A percentile compares a stretch with the other conserved stretches of the same genome.
Evolutionary conservation across 2,888 invertebrate genomes (phyloP).

Genomic region (Ecdyonurus torrentis): DNA sequence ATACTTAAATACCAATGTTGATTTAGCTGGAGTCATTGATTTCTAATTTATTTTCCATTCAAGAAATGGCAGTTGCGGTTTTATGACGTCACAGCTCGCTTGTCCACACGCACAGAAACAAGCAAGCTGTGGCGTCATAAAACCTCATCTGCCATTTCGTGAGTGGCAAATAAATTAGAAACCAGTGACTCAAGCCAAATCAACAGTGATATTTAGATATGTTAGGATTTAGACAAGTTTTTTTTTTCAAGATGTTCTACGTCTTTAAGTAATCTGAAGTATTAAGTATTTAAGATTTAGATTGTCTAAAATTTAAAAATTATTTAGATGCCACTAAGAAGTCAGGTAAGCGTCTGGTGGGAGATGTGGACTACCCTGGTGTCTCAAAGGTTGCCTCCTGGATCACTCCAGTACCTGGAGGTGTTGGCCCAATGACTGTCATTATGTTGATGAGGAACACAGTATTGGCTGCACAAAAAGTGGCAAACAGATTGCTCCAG

Average conservation of each 20-base stretch:
- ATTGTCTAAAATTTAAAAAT: not conserved
- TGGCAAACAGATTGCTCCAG: constrained; percentile 37
- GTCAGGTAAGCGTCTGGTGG: constrained; percentile 71
- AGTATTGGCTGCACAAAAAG: constrained; percentile 58
- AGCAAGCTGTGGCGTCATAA: not conserved
- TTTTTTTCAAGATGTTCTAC: constrained; percentile 7
- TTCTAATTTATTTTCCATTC: too few species aligned
- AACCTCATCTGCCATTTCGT: not conserved
- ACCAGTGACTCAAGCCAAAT: not conserved
- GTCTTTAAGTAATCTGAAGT: too few species aligned
- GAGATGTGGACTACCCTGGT: constrained; percentile 81
- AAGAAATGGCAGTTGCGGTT: too few species aligned
- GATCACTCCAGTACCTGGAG: constrained; percentile 91
- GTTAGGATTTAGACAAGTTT: constrained; percentile 1
- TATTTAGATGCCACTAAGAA: constrained; percentile 53
- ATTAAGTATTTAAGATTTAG: not conserved
- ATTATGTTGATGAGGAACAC: constrained; percentile 96
- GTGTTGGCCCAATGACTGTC: constrained; percentile 99
- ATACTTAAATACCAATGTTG: too few species aligned
- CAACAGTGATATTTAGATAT: too few species aligned
- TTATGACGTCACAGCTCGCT: too few species aligned
- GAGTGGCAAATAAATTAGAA: too few species aligned
- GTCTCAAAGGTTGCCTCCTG: constrained; percentile 64
- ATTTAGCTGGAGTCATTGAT: too few species aligned
- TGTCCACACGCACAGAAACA: too few species aligned